phyloP scores from a whole-genome alignment of 1,140 invertebrate species.

The Drosophila nigromelanica region DNA sequence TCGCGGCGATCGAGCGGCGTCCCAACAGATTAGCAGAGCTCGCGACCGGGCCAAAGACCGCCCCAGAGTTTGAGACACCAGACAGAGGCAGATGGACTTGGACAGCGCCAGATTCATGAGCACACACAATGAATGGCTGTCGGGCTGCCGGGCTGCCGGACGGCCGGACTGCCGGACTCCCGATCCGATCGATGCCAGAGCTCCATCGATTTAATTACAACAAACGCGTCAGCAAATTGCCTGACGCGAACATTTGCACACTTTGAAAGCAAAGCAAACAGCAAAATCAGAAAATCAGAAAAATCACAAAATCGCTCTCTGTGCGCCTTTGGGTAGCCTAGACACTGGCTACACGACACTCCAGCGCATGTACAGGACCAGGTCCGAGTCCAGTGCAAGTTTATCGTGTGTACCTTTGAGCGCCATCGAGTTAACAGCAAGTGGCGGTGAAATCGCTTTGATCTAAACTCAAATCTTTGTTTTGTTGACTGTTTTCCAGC shows the following conservation, averaged over 20 bases:
- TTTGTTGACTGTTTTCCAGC: slow-evolving; percentile 66
- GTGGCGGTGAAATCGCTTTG: slow-evolving; percentile 77
- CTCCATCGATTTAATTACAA: slow-evolving; percentile 80
- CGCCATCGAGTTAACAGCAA: slow-evolving; percentile 80
- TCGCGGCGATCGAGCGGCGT: slow-evolving; percentile 59
- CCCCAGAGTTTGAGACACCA: slow-evolving; percentile 50
- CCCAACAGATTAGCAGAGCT: slow-evolving; percentile 72
- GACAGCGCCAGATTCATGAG: slow-evolving; percentile 73
- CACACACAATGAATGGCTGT: slow-evolving; percentile 66
- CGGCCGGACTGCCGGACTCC: slow-evolving; percentile 23
- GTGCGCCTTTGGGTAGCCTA: slow-evolving; percentile 55
- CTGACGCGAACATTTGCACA: slow-evolving; percentile 82
- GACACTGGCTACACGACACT: slow-evolving; percentile 38
- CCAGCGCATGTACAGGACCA: slow-evolving; percentile 13
- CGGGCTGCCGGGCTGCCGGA: slow-evolving; percentile 10
- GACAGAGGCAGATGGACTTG: slow-evolving; percentile 31
- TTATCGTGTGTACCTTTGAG: slow-evolving; percentile 77
- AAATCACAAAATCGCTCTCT: slow-evolving; percentile 30
- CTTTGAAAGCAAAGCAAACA: slow-evolving; percentile 72
- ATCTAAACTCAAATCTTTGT: slow-evolving; percentile 78
- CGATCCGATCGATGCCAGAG: slow-evolving; percentile 77
- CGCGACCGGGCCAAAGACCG: slow-evolving; percentile 56
- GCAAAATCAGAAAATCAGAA: slow-evolving; percentile 27
- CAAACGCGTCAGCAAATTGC: slow-evolving; percentile 82
- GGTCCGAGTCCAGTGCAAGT: slow-evolving; percentile 58